Base-by-base conservation (phyloP, 2,113 vertebrate species). In the Leucopternis melanops region DNA sequence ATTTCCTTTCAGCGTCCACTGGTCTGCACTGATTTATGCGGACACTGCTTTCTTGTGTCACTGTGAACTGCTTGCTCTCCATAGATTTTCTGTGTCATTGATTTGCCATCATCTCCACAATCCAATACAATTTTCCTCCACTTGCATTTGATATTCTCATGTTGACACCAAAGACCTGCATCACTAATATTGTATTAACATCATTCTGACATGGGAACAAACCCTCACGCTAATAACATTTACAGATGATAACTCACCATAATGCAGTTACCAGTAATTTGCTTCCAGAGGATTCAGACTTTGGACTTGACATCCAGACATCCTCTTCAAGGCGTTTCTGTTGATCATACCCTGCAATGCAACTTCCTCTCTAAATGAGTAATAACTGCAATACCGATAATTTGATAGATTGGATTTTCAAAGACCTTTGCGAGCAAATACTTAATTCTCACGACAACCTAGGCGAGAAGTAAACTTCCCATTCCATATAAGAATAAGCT, bases 31-130 rank as follows among this genome's bases (percentile, higher is more conserved):
- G 97, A 97, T 97, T 97, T 97, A 94, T 94, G 92, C 2, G 17
- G 81, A 73, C 58, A 29, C 45, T 81, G 91, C 92, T 95, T 97
- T 93, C 95, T 94, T 29, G 66, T 97, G 95, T 96, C 96, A 82
- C 89, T 73, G 61, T 52, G 91, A 96, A 96, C 86, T 94, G 91
- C 70, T 86, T 81, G 63, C 89, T 95, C 84, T 95, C 94, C 92
- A 97, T 88, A 95, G 94, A 97, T 96, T 94, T 96, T 95, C 94
- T 40, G 81, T 96, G 92, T 96, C 96, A 96, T 97, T 96, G 96
- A 96, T 97, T 96, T 95, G 96, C 91, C 89, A 97, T 97, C 95
- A 95, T 95, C 95, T 94, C 89, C 94, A 88, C 81, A 93, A 95
- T 95, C 81, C 87, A 90, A 91, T 94, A 67, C 86, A 91, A 94